Conservation (phyloP, 2,113 vertebrate species). For the Gracilinanus agilis region DNA sequence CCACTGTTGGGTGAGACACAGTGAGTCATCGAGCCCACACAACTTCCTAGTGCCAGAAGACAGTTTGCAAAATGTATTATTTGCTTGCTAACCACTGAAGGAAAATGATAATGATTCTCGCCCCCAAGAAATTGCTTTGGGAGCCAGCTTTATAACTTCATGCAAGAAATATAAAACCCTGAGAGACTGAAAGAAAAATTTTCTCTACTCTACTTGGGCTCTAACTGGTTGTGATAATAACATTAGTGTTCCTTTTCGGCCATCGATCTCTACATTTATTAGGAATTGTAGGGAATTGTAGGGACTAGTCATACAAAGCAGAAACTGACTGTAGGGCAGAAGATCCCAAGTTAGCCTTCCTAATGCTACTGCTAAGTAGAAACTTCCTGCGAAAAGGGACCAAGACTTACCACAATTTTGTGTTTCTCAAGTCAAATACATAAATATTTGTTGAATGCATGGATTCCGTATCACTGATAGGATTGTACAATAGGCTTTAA, state of each 20-base stretch:
- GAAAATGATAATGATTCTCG: not conserved
- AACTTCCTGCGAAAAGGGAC: not conserved
- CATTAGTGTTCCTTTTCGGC: slow-evolving; percentile 60
- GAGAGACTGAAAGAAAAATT: slow-evolving; percentile 57
- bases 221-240: slow-evolving; percentile 69
- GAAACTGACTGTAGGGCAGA: not conserved
- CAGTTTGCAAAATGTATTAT: slow-evolving; percentile 54
- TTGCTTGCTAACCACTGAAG: slow-evolving; percentile 51
- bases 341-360: not conserved
- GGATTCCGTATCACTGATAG: not conserved
- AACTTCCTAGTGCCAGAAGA: slow-evolving; percentile 68
- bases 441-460: not conserved
- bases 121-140: slow-evolving; percentile 68
- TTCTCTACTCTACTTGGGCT: slow-evolving; percentile 59
- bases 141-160: slow-evolving; percentile 57
- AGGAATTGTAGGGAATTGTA: slow-evolving; percentile 42
- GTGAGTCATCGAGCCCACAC: slow-evolving; percentile 79
- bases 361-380: not conserved
- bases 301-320: not conserved
- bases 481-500: not conserved
- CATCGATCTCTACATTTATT: slow-evolving; percentile 63
- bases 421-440: not conserved
- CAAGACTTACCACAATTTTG: not conserved
- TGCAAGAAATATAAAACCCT: slow-evolving; percentile 56
- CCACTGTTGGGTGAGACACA: slow-evolving; percentile 47